phyloP scores from a whole-genome alignment of 2,888 invertebrate genomes.

The Agrilus cyanescens region DNA sequence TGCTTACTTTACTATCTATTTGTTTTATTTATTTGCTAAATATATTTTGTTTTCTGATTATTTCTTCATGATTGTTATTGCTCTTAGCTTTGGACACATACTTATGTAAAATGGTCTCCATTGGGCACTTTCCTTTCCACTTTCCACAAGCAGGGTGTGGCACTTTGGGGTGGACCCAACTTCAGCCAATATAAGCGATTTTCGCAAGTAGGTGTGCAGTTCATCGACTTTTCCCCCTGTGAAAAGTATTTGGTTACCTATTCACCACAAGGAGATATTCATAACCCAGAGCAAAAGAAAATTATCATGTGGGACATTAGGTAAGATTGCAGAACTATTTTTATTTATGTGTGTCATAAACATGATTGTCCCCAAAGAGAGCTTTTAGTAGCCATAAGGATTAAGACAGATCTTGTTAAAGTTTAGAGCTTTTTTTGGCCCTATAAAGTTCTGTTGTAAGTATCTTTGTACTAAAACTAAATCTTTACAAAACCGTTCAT shows the following conservation, averaged over 20 bases:
- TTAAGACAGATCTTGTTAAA: no score
- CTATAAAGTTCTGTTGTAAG: no score
- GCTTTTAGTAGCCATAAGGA: no score
- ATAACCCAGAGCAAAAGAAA: constrained; percentile 59
- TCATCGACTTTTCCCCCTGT: constrained; percentile 95
- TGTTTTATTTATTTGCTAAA: constrained; percentile 2
- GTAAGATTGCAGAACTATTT: constrained; percentile 28
- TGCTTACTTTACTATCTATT: no score
- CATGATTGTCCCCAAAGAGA: no score
- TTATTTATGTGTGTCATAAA: no score
- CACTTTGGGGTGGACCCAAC: constrained; percentile 92
- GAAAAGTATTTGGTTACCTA: constrained; percentile 95
- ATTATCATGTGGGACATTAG: constrained; percentile 96
- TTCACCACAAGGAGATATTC: constrained; percentile 63
- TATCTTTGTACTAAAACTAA: no score
- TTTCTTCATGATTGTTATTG: constrained; percentile 10
- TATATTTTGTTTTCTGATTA: constrained; percentile 2
- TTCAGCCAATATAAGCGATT: constrained; percentile 89
- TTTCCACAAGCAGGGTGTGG: constrained; percentile 91
- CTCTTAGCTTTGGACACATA: constrained; percentile 84
- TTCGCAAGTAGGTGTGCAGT: constrained; percentile 79
- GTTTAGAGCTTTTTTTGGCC: no score
- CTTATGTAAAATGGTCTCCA: constrained; percentile 95
- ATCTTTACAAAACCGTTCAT: no score
- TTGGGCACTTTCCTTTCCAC: constrained; percentile 93